Evolutionary conservation across 2,113 vertebrate species (phyloP).

Genomic region (Atherinomorus stipes): DNA sequence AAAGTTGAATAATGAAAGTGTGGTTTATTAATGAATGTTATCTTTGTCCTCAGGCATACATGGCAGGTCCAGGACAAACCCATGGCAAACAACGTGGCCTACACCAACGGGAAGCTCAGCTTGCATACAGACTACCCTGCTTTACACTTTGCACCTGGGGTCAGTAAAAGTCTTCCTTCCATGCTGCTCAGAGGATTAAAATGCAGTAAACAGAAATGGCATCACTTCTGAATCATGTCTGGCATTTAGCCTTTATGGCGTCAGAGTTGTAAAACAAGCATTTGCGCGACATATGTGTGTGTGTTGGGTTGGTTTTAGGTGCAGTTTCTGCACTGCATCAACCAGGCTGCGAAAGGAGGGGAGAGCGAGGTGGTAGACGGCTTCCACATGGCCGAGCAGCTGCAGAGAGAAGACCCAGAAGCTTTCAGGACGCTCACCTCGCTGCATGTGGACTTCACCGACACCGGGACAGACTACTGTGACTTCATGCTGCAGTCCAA

Average conservation of each 20-base stretch:
- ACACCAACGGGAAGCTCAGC: conserved; percentile 89
- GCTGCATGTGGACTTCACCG: conserved; percentile 88
- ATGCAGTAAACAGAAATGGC: background rate
- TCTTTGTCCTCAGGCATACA: conserved; percentile 86
- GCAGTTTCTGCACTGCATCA: conserved; percentile 94
- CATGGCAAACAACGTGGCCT: conserved; percentile 93
- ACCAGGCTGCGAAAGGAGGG: conserved; percentile 87
- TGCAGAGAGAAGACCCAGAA: conserved; percentile 86
- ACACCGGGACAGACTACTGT: conserved; percentile 92
- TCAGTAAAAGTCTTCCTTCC: conserved; percentile 76
- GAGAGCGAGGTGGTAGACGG: conserved; percentile 93
- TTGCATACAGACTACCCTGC: conserved; percentile 95
- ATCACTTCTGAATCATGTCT: background rate
- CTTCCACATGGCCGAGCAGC: conserved; percentile 86
- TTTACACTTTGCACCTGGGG: conserved; percentile 91
- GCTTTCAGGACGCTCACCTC: conserved; percentile 88
- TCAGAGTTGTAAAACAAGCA: conserved; percentile 15
- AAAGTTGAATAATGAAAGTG: conserved; percentile 38
- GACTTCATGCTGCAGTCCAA: conserved; percentile 93
- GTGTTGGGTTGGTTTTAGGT: conserved; percentile 79
- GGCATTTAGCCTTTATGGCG: background rate
- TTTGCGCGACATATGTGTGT: conserved; percentile 13
- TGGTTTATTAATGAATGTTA: conserved; percentile 40
- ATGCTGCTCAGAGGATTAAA: background rate
- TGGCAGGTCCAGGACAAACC: conserved; percentile 97